Percentiles rank a stretch among this genome's conserved stretches.
Conservation (phyloP, 2,113 vertebrate genomes). For the Phalacrocorax pelagicus region DNA sequence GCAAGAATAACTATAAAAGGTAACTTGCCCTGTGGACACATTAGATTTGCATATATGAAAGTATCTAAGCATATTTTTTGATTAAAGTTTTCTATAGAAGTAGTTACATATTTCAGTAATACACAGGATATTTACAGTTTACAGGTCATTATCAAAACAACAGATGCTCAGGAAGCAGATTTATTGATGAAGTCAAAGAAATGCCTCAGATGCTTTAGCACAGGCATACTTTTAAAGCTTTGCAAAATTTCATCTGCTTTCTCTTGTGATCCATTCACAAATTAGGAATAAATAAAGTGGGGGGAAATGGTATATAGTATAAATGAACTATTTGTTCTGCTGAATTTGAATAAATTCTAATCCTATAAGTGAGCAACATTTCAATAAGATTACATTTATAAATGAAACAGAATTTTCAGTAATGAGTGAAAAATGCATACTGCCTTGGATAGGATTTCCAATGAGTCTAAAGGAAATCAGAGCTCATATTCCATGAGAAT, state of each 20-base stretch:
- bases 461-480: not conserved
- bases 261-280: constrained; percentile 9
- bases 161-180: constrained; percentile 63
- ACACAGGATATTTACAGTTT: constrained; percentile 66
- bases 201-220: constrained; percentile 15
- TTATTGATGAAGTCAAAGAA: constrained; percentile 60
- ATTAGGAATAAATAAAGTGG: not conserved
- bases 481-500: not conserved
- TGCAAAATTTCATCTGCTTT: constrained; percentile 25
- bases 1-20: not conserved
- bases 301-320: not conserved
- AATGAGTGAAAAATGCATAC: not conserved
- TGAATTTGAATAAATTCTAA: not conserved
- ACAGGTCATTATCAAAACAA: constrained; percentile 51
- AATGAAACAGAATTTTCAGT: not conserved
- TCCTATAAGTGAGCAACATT: not conserved
- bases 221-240: not conserved
- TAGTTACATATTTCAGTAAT: constrained; percentile 54
- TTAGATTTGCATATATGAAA: not conserved
- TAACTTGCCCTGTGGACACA: not conserved
- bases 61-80: not conserved
- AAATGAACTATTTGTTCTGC: not conserved
- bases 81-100: constrained; percentile 27
- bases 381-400: not conserved
- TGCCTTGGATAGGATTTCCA: not conserved